These are phyloP conservation scores for Sebastes minor DNA, from an alignment of 2,797 vertebrate species.

Conservation along the genomic window DNA sequence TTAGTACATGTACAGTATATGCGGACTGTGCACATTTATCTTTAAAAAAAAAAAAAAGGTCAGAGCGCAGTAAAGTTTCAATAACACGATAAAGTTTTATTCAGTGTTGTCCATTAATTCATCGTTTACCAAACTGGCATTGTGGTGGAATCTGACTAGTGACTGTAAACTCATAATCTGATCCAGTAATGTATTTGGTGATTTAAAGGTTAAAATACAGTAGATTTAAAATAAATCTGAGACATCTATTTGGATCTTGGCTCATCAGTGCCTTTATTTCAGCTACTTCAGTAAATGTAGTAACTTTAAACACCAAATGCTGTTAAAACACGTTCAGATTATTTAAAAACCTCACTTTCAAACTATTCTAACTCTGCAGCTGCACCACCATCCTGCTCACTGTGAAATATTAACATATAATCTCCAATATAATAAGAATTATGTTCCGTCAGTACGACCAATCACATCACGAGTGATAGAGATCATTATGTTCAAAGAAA, in stretches of 20 bases:
- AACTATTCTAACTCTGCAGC: background rate
- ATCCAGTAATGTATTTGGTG: background rate
- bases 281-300: background rate
- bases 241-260: background rate
- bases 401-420: background rate
- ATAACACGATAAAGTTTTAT: too few relatives aligned
- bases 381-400: background rate
- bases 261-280: background rate
- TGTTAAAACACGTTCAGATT: background rate
- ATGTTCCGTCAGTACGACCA: too few relatives aligned
- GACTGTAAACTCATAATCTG: rapidly evolving
- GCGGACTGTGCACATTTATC: background rate
- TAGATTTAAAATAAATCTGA: background rate
- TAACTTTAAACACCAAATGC: background rate
- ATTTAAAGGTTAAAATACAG: background rate
- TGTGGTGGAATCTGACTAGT: too few relatives aligned
- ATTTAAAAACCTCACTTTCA: background rate
- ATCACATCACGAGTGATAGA: too few relatives aligned
- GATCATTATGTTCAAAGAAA: too few relatives aligned
- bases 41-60: too few relatives aligned
- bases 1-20: background rate
- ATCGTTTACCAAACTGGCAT: too few relatives aligned
- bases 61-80: too few relatives aligned
- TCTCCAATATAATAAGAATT: background rate
- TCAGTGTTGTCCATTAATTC: too few relatives aligned